Evolutionary conservation across 2,797 vertebrate species (phyloP), one percentile per base, ranked within the genome.

Genomic region (Dromococcyx pavoninus): DNA sequence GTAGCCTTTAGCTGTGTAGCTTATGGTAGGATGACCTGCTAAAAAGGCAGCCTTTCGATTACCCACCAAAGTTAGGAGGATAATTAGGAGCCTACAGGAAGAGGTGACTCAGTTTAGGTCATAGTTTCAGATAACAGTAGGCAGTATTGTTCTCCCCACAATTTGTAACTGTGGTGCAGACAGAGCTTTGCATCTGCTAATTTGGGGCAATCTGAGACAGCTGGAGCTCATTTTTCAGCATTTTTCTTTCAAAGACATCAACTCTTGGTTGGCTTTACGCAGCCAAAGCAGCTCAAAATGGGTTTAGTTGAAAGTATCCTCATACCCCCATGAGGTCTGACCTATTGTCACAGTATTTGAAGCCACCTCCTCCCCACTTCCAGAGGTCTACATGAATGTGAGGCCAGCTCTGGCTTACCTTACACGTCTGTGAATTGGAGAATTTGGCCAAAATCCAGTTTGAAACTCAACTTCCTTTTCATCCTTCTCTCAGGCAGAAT

Each of bases 401-500:
- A 91, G 30, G n/a, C 51, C 56, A 76, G 3, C 5, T 1, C 41
- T 39, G 43, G 23, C 25, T 71, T 32, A 51, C 32, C 17, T 87
- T 44, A 27, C 0, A 0, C 3, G 35, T 22, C 50, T 66, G 18
- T 33, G 60, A 85, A 78, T 44, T 74, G 61, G 66, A 84, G 81
- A 44, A 91, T 92, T 79, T 81, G 41, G 25, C 32, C 46, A 54
- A 91, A 69, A 90, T 86, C 70, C 94, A 95, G 43, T 74, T n/a
- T 69, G 86, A 89, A 81, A 86, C 54, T 95, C 89, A 96, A 86
- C 48, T 91, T 73, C 43, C 70, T 93, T 87, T 62, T 86, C 53
- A 92, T 95, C 35, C 41, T 85, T 61, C 84, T 97, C 96, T 92
- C 97, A 98, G 98, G 56, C 90, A 97, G 89, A 98, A 97, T 95